Base-by-base conservation (phyloP, 2,113 vertebrate species). In the Lutjanus erythropterus region DNA sequence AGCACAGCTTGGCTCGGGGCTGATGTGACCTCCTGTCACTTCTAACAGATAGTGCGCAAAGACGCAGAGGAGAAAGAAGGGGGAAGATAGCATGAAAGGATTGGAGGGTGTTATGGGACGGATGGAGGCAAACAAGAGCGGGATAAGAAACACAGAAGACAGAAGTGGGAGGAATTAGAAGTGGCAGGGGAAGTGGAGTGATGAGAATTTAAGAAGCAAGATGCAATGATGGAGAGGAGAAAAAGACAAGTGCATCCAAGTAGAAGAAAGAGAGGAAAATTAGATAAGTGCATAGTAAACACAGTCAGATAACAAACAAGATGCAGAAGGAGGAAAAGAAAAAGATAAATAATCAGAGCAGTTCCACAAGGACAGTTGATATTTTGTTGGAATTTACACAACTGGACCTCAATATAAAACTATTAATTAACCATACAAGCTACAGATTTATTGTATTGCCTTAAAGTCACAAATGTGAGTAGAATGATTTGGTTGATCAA, bases 11-110 rank as follows among this genome's bases (percentile, higher is more conserved):
- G 81, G 78, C 80, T 78, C 50, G 8, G 23, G 39, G 69, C 84
- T 52, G 82, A 81, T 88, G 88, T 84, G 89, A 93, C 85, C 88
- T 71, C 66, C 83, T 76, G 85, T 79, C 69, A 58, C 81, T 81
- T 71, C 46, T 49, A 75, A 73, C 83, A 74, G 75, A 64, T 29
- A 69, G n/a, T 42, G 64, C 9, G 42, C 66, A 39, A 73, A 84
- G 78, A 82, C 8, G 25, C 21, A 78, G 27, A 50, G 31, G 55
- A 72, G 33, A 31, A 74, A n/a, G 59, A 59, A 44, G 33, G 68
- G 21, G 4, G 39, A 39, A 23, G 80, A 76, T 5, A 5, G 68
- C n/a, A 39, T 0, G 0, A 14, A 52, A 50, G 79, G 58, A 83
- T 75, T 56, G 31, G 47, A 58, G 44, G 64, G 65, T 61, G 52